These are phyloP conservation scores for Sebastes oblongus DNA, from an alignment of 2,797 vertebrate species.

Conservation along the genomic window DNA sequence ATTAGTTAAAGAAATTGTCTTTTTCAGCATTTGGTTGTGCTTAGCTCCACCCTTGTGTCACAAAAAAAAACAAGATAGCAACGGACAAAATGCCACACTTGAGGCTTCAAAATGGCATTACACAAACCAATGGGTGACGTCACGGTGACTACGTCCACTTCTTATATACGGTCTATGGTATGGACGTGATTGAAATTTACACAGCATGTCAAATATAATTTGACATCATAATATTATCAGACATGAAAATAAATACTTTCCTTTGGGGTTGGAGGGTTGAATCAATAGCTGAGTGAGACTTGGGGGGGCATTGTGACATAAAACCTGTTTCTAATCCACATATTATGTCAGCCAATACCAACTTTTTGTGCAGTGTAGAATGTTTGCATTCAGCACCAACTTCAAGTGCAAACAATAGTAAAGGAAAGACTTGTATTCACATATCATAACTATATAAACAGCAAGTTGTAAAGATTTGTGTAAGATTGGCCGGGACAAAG, in stretches of 20 bases:
- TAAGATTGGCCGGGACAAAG: conserved; percentile 10
- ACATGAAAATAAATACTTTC: conserved; percentile 22
- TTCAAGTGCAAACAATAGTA: conserved; percentile 1
- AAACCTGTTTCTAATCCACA: conserved; percentile 26
- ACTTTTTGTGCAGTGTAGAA: neutral
- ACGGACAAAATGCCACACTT: no score
- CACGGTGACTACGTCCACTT: no score
- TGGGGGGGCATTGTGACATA: neutral
- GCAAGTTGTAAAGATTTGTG: conserved; percentile 11
- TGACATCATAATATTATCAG: conserved; percentile 17
- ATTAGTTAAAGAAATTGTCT: no score
- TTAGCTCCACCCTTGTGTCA: no score
- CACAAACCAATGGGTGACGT: no score
- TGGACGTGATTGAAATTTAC: neutral
- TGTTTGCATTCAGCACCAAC: conserved; percentile 17
- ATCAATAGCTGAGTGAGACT: neutral
- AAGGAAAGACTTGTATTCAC: neutral
- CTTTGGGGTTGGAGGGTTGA: neutral
- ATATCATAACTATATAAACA: neutral
- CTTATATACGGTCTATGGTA: no score
- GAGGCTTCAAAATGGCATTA: no score
- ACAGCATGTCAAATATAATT: conserved; percentile 8
- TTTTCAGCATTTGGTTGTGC: no score
- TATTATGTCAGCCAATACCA: neutral
- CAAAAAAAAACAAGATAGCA: no score